Percentiles rank a stretch among this genome's conserved stretches.
Conservation (phyloP, 2,888 invertebrate genomes). For the Leptopterna dolabrata region DNA sequence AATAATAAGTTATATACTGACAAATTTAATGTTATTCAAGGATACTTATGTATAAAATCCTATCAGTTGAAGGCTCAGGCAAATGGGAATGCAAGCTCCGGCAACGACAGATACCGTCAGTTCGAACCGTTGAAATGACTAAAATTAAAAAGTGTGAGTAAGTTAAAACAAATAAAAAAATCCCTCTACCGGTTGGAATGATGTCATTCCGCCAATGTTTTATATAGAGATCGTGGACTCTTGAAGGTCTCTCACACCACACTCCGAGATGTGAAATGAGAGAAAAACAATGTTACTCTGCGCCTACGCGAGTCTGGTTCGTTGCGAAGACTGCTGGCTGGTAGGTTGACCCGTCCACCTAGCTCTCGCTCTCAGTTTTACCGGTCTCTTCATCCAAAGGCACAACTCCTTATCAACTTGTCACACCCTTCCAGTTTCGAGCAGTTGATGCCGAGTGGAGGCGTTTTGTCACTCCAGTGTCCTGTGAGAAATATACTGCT, state of each 20-base stretch:
- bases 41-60: not conserved
- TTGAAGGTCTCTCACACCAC: slow-evolving; percentile 19
- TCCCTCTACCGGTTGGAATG: not conserved
- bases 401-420: not conserved
- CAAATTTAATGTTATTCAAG: not conserved
- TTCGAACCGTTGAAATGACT: not conserved
- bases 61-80: not conserved
- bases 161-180: not conserved
- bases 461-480: no score
- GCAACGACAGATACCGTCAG: not conserved
- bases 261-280: slow-evolving; percentile 40
- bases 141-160: not conserved
- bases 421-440: not conserved
- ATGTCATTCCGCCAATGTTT: not conserved
- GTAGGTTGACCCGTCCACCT: not conserved
- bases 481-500: no score
- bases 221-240: slow-evolving; percentile 30
- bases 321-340: not conserved
- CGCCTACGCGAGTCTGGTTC: slow-evolving; percentile 29
- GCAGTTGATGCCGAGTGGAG: no score
- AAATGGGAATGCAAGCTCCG: not conserved
- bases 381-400: not conserved
- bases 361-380: not conserved
- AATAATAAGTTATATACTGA: no score
- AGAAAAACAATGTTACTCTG: slow-evolving; percentile 33